Conservation (phyloP, 2,113 vertebrate genomes). For the Balaeniceps rex region DNA sequence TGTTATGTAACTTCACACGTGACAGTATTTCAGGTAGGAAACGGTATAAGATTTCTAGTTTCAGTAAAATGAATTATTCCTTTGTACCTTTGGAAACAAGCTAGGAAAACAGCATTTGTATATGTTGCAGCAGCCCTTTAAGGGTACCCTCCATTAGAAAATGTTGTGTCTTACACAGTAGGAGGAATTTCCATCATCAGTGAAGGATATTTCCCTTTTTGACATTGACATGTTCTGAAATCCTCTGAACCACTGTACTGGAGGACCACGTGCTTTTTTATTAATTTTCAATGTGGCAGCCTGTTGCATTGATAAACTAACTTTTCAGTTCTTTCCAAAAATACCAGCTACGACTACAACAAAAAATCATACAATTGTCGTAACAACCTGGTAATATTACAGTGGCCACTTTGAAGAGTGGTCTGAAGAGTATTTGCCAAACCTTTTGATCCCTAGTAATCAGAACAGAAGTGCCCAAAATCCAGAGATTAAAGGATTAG, state of each 20-base stretch:
- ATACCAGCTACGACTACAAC: not conserved
- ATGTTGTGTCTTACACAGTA: not conserved
- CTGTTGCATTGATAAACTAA: not conserved
- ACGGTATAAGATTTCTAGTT: not conserved
- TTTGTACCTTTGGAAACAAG: not conserved
- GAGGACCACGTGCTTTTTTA: not conserved
- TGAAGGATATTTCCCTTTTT: not conserved
- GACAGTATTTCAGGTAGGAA: not conserved
- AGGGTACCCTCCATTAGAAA: not conserved
- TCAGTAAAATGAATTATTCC: not conserved
- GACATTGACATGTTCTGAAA: not conserved
- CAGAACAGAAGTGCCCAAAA: constrained; percentile 69
- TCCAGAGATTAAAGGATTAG: constrained; percentile 70
- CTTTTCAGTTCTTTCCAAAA: not conserved
- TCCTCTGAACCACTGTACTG: not conserved
- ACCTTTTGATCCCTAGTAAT: constrained; percentile 61
- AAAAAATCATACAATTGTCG: not conserved
- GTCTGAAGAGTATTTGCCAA: constrained; percentile 40
- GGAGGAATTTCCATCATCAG: not conserved
- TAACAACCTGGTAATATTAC: not conserved
- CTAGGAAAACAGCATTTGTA: not conserved
- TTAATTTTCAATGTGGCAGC: not conserved
- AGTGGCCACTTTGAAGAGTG: constrained; percentile 40
- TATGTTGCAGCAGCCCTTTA: not conserved
- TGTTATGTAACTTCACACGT: not conserved